Evolutionary conservation across 2,113 vertebrate genomes (phyloP), one percentile per base, ranked within the genome.

Genomic region (Tichodroma muraria): DNA sequence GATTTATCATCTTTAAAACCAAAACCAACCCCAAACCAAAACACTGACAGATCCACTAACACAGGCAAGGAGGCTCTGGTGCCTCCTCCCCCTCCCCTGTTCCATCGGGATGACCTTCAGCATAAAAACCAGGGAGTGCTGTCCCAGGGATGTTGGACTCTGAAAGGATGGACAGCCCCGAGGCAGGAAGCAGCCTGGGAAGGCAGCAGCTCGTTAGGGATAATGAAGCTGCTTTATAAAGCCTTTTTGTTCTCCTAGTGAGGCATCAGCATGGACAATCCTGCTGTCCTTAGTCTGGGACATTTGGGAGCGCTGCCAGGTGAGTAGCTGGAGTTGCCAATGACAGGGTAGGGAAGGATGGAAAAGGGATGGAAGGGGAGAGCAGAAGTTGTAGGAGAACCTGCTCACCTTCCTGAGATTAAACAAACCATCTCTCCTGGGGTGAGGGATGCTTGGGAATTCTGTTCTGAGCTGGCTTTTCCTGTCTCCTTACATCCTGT

Each of bases 1-100:
- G 80, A 65, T 96, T 97, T 95, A 93, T 96, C 90, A 76, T 72
- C 87, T 93, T 93, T 78, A 68, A 56, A 13, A 53, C 8, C n/a
- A 28, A 37, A 27, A 31, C 1, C 15, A 53, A 49, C 7, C 47
- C 45, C 9, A 40, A 50, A 91, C 25, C 85, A 50, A 17, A 92
- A 49, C 68, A 70, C 60, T 56, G 85, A 73, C 49, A 90, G 92
- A 37, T 88, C 86, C 53, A 52, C 42, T 60, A 94, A 88, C 89
- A 89, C 59, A 81, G 93, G 92, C 23, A 37, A 17, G 0, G 79
- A 40, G 35, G 78, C 72, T 91, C 50, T 38, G 69, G 75, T 21
- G 80, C 47, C 79, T 84, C 84, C 53, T 85, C 37, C 70, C 65
- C 49, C 16, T 87, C 40, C 63, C 64, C 38, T 52, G 25, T 8